These are phyloP conservation scores for Parapristionchus giblindavisi DNA, from an alignment of 2,888 invertebrate genomes.

Conservation along the genomic window DNA sequence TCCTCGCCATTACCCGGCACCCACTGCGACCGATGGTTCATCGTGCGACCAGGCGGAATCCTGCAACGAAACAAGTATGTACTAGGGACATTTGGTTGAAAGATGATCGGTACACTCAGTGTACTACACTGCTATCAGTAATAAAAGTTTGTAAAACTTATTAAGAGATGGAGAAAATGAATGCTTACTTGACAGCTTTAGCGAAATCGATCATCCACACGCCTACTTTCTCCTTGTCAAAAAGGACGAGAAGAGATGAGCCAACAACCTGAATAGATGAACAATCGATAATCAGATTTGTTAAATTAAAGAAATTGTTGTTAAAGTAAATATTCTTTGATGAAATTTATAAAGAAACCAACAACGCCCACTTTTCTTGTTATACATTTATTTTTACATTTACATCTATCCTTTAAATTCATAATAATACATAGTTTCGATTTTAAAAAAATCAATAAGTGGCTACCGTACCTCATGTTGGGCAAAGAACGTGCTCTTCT, in stretches of 20 bases:
- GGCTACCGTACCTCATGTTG: conserved; percentile 80
- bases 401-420: too few relatives aligned
- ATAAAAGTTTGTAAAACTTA: too few relatives aligned
- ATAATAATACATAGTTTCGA: too few relatives aligned
- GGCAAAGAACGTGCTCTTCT: conserved; percentile 87
- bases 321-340: background rate
- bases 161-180: too few relatives aligned
- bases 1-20: conserved; percentile 94
- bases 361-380: too few relatives aligned
- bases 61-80: background rate
- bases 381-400: too few relatives aligned
- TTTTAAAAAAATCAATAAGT: background rate
- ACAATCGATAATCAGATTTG: background rate
- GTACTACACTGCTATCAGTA: too few relatives aligned
- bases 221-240: conserved; percentile 86
- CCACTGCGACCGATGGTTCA: conserved; percentile 87
- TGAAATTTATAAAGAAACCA: background rate
- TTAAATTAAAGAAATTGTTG: background rate
- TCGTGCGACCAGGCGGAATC: conserved; percentile 1
- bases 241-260: conserved; percentile 91
- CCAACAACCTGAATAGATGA: conserved; percentile 79
- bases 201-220: conserved; percentile 98
- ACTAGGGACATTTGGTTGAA: too few relatives aligned
- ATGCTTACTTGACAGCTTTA: conserved; percentile 74
- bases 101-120: too few relatives aligned